Evolutionary conservation across 2,797 vertebrate species (phyloP).

Genomic region (Periophthalmus magnuspinnatus): DNA sequence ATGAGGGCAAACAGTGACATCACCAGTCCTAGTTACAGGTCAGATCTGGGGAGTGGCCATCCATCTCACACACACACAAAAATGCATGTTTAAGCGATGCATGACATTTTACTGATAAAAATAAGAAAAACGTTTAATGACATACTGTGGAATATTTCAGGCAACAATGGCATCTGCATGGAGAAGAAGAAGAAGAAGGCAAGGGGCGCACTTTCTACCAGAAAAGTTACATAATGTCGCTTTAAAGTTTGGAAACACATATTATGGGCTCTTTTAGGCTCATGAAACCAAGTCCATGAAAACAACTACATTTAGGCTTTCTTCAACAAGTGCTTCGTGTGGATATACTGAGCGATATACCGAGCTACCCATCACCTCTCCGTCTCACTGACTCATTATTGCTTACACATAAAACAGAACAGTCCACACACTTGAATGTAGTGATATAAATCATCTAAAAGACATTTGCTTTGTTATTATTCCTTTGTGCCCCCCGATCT

Average conservation of each 20-base stretch:
- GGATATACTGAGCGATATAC: conserved; percentile 15
- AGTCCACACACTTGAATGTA: conserved; percentile 47
- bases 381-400: conserved; percentile 72
- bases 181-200: too few species aligned
- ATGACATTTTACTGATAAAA: too few species aligned
- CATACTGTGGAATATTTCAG: too few species aligned
- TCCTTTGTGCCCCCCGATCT: conserved; percentile 16
- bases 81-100: too few species aligned
- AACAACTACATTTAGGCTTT: conserved; percentile 24
- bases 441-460: not conserved
- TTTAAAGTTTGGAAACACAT: not conserved
- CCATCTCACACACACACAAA: too few species aligned
- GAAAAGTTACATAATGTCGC: too few species aligned
- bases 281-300: conserved; percentile 38
- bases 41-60: too few species aligned
- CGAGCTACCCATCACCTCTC: conserved; percentile 18
- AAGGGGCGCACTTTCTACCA: too few species aligned
- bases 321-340: conserved; percentile 2
- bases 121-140: too few species aligned
- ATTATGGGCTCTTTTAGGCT: conserved; percentile 1
- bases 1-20: too few species aligned
- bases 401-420: conserved; percentile 63
- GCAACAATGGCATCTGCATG: too few species aligned
- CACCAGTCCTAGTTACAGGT: too few species aligned
- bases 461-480: conserved; percentile 20